A percentile compares a stretch with the other conserved stretches of the same genome.
These are phyloP conservation scores for Heliconius hortense DNA, from an alignment of 2,888 invertebrate genomes.

Conservation along the genomic window DNA sequence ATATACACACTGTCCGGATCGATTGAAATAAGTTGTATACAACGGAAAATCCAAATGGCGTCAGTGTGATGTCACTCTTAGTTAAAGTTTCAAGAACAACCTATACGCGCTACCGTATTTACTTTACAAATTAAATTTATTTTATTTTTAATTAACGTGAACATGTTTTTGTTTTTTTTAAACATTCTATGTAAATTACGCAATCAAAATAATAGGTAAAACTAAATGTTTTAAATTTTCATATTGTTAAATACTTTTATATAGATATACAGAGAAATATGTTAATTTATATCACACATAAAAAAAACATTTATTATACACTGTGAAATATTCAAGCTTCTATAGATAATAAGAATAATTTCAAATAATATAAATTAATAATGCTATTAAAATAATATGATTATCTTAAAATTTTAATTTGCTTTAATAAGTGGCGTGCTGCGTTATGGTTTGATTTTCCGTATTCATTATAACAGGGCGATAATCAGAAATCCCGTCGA, in stretches of 20 bases:
- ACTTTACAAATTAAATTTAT: conserved; percentile 13
- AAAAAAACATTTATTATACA: neutral
- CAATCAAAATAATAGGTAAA: neutral
- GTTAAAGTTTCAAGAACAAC: conserved; percentile 5
- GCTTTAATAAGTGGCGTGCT: neutral
- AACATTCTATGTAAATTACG: neutral
- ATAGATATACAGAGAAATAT: neutral
- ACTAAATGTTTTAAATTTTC: no score
- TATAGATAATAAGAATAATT: neutral
- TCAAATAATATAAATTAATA: neutral
- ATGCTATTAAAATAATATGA: neutral
- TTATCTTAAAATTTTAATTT: neutral
- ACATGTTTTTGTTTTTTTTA: neutral
- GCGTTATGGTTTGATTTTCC: neutral
- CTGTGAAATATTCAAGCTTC: neutral
- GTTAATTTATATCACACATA: neutral
- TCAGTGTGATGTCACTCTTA: conserved; percentile 21
- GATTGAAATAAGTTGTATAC: neutral
- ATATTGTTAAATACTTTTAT: no score
- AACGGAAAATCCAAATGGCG: conserved; percentile 2
- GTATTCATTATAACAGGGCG: no score
- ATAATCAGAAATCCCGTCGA: no score
- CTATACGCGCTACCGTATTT: neutral
- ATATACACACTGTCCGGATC: neutral
- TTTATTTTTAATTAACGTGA: neutral